A percentile compares a stretch with the other conserved stretches of the same genome.
phyloP scores from a whole-genome alignment of 2,888 invertebrate species.

The Drosophila robusta region DNA sequence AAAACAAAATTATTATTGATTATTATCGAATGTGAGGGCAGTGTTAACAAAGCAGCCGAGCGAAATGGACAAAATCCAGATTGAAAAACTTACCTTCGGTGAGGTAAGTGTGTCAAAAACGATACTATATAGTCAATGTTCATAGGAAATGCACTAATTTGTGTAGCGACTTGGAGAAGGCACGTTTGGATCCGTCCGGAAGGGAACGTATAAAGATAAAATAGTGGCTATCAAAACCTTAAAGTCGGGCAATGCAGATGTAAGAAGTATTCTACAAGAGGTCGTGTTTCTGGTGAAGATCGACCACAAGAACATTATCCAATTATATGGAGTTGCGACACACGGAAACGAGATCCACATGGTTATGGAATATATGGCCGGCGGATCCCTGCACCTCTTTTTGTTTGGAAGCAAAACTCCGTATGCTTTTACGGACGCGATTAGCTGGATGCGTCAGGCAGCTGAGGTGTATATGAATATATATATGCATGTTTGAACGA shows the following conservation, averaged over 20 bases:
- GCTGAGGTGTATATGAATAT: slow-evolving; percentile 1
- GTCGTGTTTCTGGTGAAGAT: background rate
- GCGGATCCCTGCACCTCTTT: background rate
- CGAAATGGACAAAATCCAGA: background rate
- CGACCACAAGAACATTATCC: background rate
- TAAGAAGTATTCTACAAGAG: background rate
- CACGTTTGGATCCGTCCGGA: background rate
- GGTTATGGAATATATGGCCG: slow-evolving; percentile 16
- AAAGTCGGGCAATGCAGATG: accelerated
- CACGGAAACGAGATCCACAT: background rate
- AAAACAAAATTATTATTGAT: no score
- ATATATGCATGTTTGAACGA: background rate
- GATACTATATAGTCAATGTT: background rate
- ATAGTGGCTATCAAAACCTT: slow-evolving; percentile 14
- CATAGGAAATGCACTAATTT: background rate
- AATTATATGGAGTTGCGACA: background rate
- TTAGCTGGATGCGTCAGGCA: slow-evolving; percentile 16
- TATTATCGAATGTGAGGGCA: no score
- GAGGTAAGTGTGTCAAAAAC: background rate
- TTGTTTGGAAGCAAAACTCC: background rate
- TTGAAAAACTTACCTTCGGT: background rate
- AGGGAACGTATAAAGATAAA: background rate
- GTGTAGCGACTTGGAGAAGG: background rate
- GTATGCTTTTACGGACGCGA: background rate
- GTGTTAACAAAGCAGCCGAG: no score